Base-by-base conservation (phyloP, 2,113 vertebrate species). In the Platanista minor region DNA sequence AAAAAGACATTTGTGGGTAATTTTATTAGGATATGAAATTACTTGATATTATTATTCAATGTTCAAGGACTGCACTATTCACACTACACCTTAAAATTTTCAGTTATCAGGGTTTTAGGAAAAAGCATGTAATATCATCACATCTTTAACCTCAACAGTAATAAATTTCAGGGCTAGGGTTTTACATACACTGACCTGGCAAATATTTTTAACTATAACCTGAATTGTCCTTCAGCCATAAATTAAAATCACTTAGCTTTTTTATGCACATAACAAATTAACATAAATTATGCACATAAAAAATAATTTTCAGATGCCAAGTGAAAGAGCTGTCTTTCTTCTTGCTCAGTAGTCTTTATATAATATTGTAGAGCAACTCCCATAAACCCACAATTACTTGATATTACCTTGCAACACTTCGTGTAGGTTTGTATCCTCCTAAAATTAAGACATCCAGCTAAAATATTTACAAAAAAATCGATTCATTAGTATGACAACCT, bases 221-320 rank as follows among this genome's bases (percentile, higher is more conserved):
- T 85, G 59, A 90, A 87, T 85, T 92, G 61, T 20, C n/a, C 46
- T 90, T 94, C 33, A 62, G n/a, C 64, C 27, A 20, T 72, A 90
- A 95, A 90, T 39, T 62, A 91, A 91, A 94, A 84, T 31, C 69
- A 84, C 23, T 88, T 39, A 91, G 46, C 4, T 92, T 78, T 93
- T 96, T 95, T 77, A 96, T 94, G 75, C 3, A 85, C 71, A 66
- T 87, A 84, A 49, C 61, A 92, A 93, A 96, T 86, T 43, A 84
- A 74, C 46, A 87, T 20, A 67, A 59, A 90, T 84, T 90, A 90
- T 91, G 89, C 39, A 94, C 71, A 95, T 93, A 96, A 96, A 96
- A 94, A 94, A 62, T 20, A 67, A 23, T 61, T 67, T 54, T 49
- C 25, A 91, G 7, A 61, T 52, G 62, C 20, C 69, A 88, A 91